A percentile compares a stretch with the other conserved stretches of the same genome.
Conservation (phyloP, 2,797 vertebrate species). For the Gila robusta region DNA sequence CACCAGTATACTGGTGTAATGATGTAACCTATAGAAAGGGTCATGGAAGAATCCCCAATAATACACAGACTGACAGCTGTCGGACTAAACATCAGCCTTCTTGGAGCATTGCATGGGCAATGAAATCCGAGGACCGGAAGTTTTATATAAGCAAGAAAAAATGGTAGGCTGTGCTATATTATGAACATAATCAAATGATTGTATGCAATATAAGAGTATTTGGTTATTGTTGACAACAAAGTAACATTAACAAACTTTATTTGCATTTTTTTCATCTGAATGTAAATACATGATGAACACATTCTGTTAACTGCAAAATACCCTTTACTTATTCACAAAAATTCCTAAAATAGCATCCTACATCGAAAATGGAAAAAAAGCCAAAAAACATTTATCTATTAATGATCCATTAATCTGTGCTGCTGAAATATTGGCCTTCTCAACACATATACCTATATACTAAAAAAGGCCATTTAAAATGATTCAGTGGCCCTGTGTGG, state of each 20-base stretch:
- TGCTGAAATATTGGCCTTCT: slow-evolving; percentile 85
- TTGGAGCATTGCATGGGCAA: background rate
- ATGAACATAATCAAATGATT: background rate
- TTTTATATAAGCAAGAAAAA: background rate
- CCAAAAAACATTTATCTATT: slow-evolving; percentile 58
- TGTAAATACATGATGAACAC: background rate
- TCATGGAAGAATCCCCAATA: background rate
- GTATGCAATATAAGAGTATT: background rate
- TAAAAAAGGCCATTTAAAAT: slow-evolving; percentile 90
- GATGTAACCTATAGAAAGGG: background rate
- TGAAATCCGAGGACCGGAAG: background rate
- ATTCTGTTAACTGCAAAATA: slow-evolving; percentile 25
- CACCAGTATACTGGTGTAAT: background rate
- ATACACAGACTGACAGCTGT: background rate
- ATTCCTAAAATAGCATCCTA: slow-evolving; percentile 57
- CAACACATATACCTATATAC: slow-evolving; percentile 87
- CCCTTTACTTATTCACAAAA: slow-evolving; percentile 27
- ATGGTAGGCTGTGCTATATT: background rate
- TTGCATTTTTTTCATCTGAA: background rate
- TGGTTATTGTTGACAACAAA: background rate
- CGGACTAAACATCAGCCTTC: background rate
- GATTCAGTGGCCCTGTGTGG: slow-evolving; percentile 84
- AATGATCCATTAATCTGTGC: slow-evolving; percentile 79
- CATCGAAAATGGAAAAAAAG: slow-evolving; percentile 45
- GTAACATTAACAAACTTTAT: background rate